Conservation (phyloP, 2,797 vertebrate genomes). For the Sebastes trivittatus region DNA sequence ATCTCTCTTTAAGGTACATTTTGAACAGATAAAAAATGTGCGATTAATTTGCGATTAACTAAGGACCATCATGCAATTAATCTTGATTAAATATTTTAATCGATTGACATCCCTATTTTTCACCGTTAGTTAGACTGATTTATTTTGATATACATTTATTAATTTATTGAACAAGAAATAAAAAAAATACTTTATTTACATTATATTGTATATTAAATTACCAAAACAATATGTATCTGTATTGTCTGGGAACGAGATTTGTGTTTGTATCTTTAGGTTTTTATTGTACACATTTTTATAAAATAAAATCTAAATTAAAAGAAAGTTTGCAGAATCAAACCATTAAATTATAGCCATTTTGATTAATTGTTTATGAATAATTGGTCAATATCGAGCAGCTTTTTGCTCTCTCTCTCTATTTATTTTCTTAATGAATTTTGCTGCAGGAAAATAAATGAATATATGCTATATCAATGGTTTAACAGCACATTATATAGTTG, state of each 20-base stretch:
- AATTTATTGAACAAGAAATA: neutral
- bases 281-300: neutral
- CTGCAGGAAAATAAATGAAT: neutral
- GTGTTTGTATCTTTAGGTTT: neutral
- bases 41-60: too few species aligned
- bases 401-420: conserved; percentile 21
- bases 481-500: neutral
- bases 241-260: neutral
- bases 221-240: neutral
- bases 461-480: neutral
- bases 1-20: too few species aligned
- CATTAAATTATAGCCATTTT: conserved; percentile 77
- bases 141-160: neutral
- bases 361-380: conserved; percentile 72
- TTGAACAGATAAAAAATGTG: too few species aligned
- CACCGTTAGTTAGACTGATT: neutral
- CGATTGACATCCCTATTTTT: too few species aligned
- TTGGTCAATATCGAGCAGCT: conserved; percentile 61
- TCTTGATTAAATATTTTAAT: too few species aligned
- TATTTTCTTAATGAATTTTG: neutral
- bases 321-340: conserved; percentile 88
- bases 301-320: conserved; percentile 55
- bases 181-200: neutral
- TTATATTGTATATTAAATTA: neutral
- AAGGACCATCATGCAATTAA: too few species aligned